Conservation (phyloP, 2,888 invertebrate species). For the Drosophila greeni region DNA sequence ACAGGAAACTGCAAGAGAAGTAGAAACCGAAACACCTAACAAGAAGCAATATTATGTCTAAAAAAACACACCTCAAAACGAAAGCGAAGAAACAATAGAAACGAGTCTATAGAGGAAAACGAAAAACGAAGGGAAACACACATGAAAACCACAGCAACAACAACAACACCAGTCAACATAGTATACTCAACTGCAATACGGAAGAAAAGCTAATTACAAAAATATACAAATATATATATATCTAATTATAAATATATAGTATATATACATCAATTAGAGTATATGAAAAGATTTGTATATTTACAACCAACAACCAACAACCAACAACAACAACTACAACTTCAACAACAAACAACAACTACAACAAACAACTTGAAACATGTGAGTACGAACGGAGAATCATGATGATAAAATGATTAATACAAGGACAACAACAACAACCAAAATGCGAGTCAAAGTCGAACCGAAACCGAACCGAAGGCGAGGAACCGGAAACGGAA, state of each 20-base stretch:
- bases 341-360: conserved; percentile 12
- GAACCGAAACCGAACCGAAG: conserved; percentile 20
- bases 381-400: conserved; percentile 8
- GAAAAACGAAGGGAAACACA: conserved; percentile 8
- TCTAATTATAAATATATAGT: conserved; percentile 12
- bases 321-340: conserved; percentile 14
- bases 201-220: conserved; percentile 52
- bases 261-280: conserved; percentile 47
- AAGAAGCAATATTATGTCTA: conserved; percentile 61
- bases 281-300: conserved; percentile 62
- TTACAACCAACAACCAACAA: conserved; percentile 48
- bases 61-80: conserved; percentile 19
- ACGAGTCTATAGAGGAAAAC: conserved; percentile 4
- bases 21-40: conserved; percentile 29
- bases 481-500: neutral
- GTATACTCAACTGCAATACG: conserved; percentile 68
- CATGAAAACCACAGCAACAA: conserved; percentile 18
- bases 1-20: conserved; percentile 1
- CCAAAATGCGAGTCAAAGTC: conserved; percentile 41
- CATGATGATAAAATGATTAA: conserved; percentile 36
- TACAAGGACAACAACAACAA: conserved; percentile 17
- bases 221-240: conserved; percentile 26
- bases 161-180: conserved; percentile 62
- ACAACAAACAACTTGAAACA: conserved; percentile 12
- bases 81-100: conserved; percentile 28